Evolutionary conservation across 1,140 invertebrate species (phyloP).

Genomic region (Nixonia krombeini): DNA sequence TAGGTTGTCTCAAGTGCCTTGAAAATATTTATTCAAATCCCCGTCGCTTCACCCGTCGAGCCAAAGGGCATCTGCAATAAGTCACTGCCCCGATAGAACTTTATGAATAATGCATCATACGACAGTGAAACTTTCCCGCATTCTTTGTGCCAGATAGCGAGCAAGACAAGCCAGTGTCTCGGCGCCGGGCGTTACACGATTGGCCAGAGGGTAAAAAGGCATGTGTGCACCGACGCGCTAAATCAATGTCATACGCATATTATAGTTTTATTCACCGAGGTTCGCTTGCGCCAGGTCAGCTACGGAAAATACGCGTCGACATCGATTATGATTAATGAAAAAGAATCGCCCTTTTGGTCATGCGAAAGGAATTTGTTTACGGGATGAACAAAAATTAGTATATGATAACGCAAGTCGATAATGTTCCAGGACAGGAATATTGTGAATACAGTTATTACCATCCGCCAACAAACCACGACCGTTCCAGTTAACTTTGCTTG

Average conservation of each 20-base stretch:
- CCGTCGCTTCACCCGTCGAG: neutral
- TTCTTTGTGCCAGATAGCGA: conserved; percentile 6
- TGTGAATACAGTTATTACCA: too few species aligned
- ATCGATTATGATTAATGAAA: neutral
- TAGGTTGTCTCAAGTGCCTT: neutral
- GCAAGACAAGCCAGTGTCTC: conserved; percentile 6
- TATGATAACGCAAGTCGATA: too few species aligned
- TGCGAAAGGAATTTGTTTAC: too few species aligned
- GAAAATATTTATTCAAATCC: conserved; percentile 12
- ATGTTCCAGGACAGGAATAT: too few species aligned
- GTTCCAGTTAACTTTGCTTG: too few species aligned
- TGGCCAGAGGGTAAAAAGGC: conserved; percentile 5
- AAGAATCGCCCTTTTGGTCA: too few species aligned
- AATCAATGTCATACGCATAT: too few species aligned
- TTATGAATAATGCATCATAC: conserved; percentile 14
- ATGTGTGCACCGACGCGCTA: neutral
- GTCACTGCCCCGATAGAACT: conserved; percentile 10
- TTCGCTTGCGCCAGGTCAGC: too few species aligned
- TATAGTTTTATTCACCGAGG: neutral
- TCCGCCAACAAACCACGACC: too few species aligned
- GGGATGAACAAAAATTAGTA: too few species aligned
- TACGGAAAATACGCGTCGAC: neutral
- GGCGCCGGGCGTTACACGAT: neutral
- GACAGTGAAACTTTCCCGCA: conserved; percentile 5
- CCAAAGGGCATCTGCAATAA: conserved; percentile 12